A percentile compares a stretch with the other conserved stretches of the same genome.
Evolutionary conservation across 2,113 vertebrate species (phyloP).

Genomic region (Origma solitaria): DNA sequence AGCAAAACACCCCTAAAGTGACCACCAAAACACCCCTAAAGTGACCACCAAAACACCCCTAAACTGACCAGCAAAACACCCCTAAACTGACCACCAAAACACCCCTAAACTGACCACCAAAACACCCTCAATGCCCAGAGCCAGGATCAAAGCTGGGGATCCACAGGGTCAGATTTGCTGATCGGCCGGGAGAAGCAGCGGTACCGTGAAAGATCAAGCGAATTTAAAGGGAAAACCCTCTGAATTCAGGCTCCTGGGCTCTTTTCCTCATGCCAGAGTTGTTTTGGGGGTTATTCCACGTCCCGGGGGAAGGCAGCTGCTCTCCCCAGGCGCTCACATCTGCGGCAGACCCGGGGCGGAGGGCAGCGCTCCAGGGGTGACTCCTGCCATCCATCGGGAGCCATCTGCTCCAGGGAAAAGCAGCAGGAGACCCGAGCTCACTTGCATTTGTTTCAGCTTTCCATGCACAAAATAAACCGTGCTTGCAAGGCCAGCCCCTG

Average conservation of each 20-base stretch:
- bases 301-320: neutral
- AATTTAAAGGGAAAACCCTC: neutral
- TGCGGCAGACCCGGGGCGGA: neutral
- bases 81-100: no score
- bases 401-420: neutral
- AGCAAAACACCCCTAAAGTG: no score
- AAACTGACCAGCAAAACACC: neutral
- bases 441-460: neutral
- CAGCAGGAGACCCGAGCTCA: neutral
- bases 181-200: fast-evolving
- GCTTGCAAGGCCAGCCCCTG: neutral
- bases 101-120: fast-evolving
- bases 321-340: neutral
- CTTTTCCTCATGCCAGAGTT: neutral
- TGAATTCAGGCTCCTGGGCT: neutral
- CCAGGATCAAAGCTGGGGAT: fast-evolving
- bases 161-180: neutral
- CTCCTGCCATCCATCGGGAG: neutral
- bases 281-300: fast-evolving
- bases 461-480: neutral
- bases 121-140: fast-evolving
- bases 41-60: no score
- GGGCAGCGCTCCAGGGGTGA: neutral
- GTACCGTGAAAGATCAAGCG: fast-evolving
- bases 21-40: no score